Evolutionary conservation across 2,888 invertebrate genomes (phyloP), one percentile per base, ranked within the genome.

Genomic region (Seladonia tumulorum): DNA sequence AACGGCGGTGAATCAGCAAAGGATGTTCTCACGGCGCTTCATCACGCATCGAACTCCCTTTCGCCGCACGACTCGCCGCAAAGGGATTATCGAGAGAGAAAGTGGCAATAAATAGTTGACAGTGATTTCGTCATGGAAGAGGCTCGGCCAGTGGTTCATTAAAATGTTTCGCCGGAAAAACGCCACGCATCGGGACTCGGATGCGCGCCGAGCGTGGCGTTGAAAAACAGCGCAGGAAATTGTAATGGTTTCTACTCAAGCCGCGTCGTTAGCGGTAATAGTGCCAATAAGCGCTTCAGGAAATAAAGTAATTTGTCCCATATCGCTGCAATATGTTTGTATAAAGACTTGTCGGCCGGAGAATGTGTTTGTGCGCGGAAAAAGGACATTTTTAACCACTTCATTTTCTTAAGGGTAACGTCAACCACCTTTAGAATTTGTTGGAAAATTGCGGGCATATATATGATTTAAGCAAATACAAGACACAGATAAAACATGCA

Each of bases 211-310:
- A 35, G 72, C 60, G n/a, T 70, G 76, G 42, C 60, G 74, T 70
- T 78, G 80, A 83, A 77, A 71, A 83, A 83, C 78, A 78, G 49
- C 75, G 77, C 79, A 83, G 83, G 85, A 84, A 82, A 84, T 82
- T 84, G 77, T 78, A 84, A 84, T 82, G 82, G 73, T 78, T 84
- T 73, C 74, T 82, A 84, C 74, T 82, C 22, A 10, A 75, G 49
- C 35, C 29, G 39, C 68, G 70, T 74, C 73, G 83, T 82, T 82
- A 82, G 57, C 70, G 70, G 25, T 84, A 84, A 82, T 84, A 75
- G 82, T 82, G 35, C 83, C 77, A 78, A 78, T 84, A 84, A 84
- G 74, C 47, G 84, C 84, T 84, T 70, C 84, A 74, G 74, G 47
- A 74, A 84, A 82, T 71, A 76, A 84, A 84, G 82, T 60, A 82